A percentile compares a stretch with the other conserved stretches of the same genome.
phyloP scores from a whole-genome alignment of 2,113 vertebrate species.

The Mesitornis unicolor region DNA sequence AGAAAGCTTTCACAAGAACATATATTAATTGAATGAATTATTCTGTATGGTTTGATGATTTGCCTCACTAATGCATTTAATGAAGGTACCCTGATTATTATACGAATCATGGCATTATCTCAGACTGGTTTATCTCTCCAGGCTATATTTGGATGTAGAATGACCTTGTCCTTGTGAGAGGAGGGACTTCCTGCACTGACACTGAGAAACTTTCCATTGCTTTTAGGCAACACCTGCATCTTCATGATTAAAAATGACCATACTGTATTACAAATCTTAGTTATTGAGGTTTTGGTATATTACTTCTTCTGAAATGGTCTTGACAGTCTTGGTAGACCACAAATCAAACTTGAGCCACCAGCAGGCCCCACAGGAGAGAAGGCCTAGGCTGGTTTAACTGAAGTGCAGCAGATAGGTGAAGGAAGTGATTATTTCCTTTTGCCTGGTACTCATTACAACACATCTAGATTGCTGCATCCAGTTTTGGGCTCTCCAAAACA shows the following conservation, averaged over 20 bases:
- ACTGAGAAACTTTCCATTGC: neutral
- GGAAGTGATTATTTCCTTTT: neutral
- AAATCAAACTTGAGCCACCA: neutral
- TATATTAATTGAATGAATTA: neutral
- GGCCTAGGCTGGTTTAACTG: neutral
- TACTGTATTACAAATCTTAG: neutral
- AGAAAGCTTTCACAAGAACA: neutral
- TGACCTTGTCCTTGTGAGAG: neutral
- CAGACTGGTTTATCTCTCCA: neutral
- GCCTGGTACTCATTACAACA: neutral
- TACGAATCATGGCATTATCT: neutral
- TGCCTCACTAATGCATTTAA: constrained; percentile 48
- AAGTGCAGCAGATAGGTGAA: neutral
- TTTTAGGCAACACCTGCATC: neutral
- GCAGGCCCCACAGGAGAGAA: neutral
- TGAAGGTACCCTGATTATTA: constrained; percentile 17
- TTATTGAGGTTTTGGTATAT: neutral
- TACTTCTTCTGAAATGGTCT: neutral
- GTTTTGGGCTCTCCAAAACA: neutral
- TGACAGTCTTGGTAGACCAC: neutral
- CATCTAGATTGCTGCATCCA: neutral
- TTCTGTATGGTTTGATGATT: neutral
- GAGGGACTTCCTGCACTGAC: neutral
- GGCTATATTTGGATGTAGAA: neutral
- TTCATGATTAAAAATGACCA: neutral